These are phyloP conservation scores for Drosophila subpulchrella DNA, from an alignment of 1,140 invertebrate genomes.

Conservation along the genomic window DNA sequence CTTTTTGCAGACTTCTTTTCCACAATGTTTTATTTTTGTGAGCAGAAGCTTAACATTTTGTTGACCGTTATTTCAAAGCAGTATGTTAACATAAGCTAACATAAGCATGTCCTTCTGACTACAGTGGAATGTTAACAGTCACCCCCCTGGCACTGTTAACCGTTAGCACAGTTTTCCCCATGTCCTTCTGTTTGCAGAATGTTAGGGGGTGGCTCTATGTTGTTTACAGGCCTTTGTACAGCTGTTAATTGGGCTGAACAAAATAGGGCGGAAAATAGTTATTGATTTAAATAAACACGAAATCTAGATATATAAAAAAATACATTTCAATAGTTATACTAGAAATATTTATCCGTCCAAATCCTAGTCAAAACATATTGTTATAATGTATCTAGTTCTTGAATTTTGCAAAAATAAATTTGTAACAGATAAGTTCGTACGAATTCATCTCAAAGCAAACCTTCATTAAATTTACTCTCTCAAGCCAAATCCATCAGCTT, in stretches of 20 bases:
- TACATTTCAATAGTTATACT: too few relatives aligned
- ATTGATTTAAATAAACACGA: too few relatives aligned
- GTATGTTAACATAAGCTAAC: constrained; percentile 4
- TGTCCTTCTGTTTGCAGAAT: background rate
- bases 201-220: constrained; percentile 10
- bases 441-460: background rate
- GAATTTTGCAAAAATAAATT: too few relatives aligned
- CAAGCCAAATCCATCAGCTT: background rate
- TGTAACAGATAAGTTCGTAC: too few relatives aligned
- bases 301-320: too few relatives aligned
- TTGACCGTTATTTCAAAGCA: constrained; percentile 26
- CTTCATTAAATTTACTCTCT: background rate
- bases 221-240: background rate
- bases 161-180: constrained; percentile 62
- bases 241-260: background rate
- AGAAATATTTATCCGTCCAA: too few relatives aligned
- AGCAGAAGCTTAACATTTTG: background rate
- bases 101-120: background rate
- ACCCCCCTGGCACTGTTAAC: constrained; percentile 48
- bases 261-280: too few relatives aligned
- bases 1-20: background rate
- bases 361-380: too few relatives aligned
- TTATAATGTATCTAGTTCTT: too few relatives aligned
- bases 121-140: constrained; percentile 7
- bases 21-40: too few relatives aligned